Base-by-base conservation (phyloP, 2,797 vertebrate genomes). In the Hydrolagus colliei region DNA sequence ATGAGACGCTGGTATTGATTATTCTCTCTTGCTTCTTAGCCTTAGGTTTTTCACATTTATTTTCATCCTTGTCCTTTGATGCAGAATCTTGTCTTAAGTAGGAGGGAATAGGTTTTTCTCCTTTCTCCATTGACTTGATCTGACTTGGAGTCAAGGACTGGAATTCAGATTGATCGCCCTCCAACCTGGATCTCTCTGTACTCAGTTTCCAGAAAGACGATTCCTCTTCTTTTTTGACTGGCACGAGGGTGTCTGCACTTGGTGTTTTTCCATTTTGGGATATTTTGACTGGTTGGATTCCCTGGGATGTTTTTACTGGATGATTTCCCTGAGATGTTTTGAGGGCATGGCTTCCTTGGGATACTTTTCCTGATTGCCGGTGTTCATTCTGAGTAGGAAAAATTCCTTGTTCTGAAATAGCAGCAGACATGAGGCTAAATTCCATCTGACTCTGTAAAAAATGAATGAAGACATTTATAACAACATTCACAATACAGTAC, bases 141-240 rank as follows among this genome's bases (percentile, higher is more conserved):
- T 99, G 98, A 88, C 97, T 99, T 20, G 98, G 98, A 0, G 97
- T 99, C 84, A 99, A 90, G 0, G 97, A 98, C 88, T 95, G 96
- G 91, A 98, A 98, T 78, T 96, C 96, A 0, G 95, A 93, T 86
- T 96, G 94, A 27, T 96, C 94, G 0, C 96, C 96, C 88, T 98
- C 97, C 85, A 96, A 92, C 73, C 96, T 93, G 0, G 98, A 98
- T 85, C 97, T 93, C 90, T 99, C 97, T 0, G 96, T 95, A 0
- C 95, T 98, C 91, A 99, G 96, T 93, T 99, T 99, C 98, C 98
- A 99, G 93, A 99, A 99, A 1, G 97, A 94, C 0, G 96, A 97
- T 86, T 98, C 96, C 13, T 98, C 97, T 86, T 97, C 96, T 72
- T 95, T 94, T 86, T 94, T 90, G 75, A 88, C 0, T 0, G 92